A percentile compares a stretch with the other conserved stretches of the same genome.
Conservation (phyloP, 2,113 vertebrate genomes). For the Elgaria multicarinata region DNA sequence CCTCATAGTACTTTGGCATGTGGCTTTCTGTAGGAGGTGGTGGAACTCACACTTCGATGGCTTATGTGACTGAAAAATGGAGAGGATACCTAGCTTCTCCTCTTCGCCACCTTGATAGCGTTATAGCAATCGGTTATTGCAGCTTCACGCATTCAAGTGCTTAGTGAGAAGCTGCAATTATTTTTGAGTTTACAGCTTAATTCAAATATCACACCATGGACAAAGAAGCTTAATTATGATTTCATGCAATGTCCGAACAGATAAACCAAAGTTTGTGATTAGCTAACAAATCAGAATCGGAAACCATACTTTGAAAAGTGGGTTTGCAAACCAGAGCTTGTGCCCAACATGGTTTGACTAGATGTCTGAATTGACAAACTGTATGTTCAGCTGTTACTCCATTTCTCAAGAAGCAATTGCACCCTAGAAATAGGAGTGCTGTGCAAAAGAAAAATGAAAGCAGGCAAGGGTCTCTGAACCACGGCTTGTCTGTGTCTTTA, state of each 20-base stretch:
- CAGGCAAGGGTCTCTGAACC: neutral
- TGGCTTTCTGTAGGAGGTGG: too few species aligned
- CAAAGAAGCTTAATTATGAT: neutral
- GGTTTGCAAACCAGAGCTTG: neutral
- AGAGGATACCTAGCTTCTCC: neutral
- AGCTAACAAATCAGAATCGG: neutral
- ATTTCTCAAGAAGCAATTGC: neutral
- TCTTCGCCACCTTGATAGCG: neutral
- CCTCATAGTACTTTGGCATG: neutral
- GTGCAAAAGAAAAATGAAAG: neutral
- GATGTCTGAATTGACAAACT: neutral
- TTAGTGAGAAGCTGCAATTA: neutral
- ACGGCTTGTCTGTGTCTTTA: neutral
- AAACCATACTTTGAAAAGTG: neutral
- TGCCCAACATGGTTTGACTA: neutral
- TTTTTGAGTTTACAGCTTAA: neutral
- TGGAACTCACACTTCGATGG: neutral
- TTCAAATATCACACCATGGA: neutral
- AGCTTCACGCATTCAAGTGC: neutral
- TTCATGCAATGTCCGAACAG: neutral
- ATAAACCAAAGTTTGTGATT: neutral
- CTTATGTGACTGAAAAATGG: neutral
- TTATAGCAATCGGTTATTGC: neutral
- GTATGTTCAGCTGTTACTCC: neutral
- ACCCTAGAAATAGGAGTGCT: neutral